Conservation (phyloP, 2,113 vertebrate species). For the Odontesthes bonariensis region DNA sequence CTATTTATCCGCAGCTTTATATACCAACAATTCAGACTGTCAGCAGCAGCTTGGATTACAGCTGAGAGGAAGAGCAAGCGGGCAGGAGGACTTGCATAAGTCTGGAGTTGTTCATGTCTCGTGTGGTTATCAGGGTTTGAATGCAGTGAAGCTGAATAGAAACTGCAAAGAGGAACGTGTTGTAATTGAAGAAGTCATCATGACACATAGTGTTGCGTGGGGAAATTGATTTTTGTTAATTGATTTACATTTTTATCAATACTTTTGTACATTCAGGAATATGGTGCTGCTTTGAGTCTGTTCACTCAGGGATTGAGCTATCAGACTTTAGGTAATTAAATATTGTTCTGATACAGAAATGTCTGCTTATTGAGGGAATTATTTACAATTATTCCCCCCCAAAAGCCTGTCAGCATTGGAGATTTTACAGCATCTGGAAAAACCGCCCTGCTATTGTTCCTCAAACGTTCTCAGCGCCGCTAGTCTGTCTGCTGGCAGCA, state of each 20-base stretch:
- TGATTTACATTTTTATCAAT: too few relatives aligned
- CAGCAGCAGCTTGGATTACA: slow-evolving; percentile 24
- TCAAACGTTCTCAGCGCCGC: too few relatives aligned
- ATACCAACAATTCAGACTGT: slow-evolving; percentile 11
- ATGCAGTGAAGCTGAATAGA: slow-evolving; percentile 6
- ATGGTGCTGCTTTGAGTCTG: too few relatives aligned
- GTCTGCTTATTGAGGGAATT: too few relatives aligned
- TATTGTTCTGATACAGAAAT: too few relatives aligned
- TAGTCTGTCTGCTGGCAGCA: too few relatives aligned
- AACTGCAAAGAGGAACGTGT: slow-evolving; percentile 44
- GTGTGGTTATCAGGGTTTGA: background rate
- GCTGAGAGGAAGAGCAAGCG: background rate
- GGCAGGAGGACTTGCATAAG: background rate
- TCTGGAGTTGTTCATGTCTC: slow-evolving; percentile 17
- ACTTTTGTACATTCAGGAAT: background rate
- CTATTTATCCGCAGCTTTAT: slow-evolving; percentile 10
- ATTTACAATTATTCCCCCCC: too few relatives aligned
- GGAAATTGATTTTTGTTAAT: background rate
- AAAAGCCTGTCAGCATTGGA: too few relatives aligned
- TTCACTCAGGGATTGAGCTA: too few relatives aligned
- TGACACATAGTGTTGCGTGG: background rate
- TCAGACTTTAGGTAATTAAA: too few relatives aligned
- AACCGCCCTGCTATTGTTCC: too few relatives aligned
- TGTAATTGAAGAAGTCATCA: slow-evolving; percentile 16
- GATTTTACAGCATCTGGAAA: too few relatives aligned